Evolutionary conservation across 2,888 invertebrate species (phyloP).

Genomic region (Stegana nigrithorax): DNA sequence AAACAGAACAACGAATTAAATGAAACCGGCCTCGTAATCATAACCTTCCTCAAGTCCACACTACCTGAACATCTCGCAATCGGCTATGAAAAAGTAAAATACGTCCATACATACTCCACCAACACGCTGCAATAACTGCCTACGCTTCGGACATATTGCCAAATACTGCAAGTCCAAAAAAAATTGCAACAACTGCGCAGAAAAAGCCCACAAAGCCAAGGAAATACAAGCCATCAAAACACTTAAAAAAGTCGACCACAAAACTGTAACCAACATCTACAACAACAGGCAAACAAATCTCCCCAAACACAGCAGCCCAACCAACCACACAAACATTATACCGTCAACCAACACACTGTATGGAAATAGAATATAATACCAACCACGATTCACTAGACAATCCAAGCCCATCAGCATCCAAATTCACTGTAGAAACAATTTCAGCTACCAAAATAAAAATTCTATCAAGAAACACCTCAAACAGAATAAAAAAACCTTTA

Average conservation of each 20-base stretch:
- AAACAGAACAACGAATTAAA: background rate
- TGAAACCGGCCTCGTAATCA: background rate
- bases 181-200: background rate
- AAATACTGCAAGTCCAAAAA: background rate
- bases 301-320: background rate
- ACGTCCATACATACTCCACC: background rate
- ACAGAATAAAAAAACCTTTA: no score
- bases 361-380: no score
- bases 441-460: no score
- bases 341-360: no score
- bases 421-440: no score
- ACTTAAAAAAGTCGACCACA: slow-evolving; percentile 1
- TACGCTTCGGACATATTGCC: background rate
- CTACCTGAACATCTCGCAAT: background rate
- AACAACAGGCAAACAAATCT: background rate
- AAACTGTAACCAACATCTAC: background rate
- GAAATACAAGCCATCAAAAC: background rate
- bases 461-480: background rate
- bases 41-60: background rate
- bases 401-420: no score
- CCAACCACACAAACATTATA: no score
- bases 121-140: background rate
- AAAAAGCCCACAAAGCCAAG: background rate
- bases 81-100: background rate
- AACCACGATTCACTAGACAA: no score